These are phyloP conservation scores for Elachura formosa DNA, from an alignment of 2,113 vertebrate species.

Conservation along the genomic window DNA sequence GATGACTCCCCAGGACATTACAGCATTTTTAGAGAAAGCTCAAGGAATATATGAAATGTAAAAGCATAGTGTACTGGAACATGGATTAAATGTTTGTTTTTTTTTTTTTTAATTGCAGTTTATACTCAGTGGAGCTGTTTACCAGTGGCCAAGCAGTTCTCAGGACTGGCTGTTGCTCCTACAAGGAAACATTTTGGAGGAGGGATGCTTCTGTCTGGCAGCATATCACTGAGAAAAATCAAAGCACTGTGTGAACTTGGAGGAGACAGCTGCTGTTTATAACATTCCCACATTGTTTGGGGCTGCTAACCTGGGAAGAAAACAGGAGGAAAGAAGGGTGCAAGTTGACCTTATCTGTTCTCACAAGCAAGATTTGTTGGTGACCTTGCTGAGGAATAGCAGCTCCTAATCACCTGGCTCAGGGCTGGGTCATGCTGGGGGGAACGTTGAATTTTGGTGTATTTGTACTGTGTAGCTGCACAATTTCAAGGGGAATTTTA, in stretches of 20 bases:
- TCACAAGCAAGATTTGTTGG: neutral
- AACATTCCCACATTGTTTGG: neutral
- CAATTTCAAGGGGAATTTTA: neutral
- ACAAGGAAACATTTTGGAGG: neutral
- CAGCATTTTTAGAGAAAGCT: neutral
- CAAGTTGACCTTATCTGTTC: neutral
- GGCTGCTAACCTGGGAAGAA: slow-evolving; percentile 14
- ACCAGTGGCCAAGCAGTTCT: neutral
- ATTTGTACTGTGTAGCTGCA: neutral
- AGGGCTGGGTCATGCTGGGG: fast-evolving
- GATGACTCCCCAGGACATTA: neutral
- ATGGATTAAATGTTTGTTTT: neutral
- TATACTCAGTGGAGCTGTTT: neutral
- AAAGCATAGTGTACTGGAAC: neutral
- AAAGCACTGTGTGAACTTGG: neutral
- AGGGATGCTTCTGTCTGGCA: neutral
- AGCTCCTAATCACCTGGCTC: neutral
- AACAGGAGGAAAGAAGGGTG: neutral
- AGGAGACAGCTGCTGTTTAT: slow-evolving; percentile 23
- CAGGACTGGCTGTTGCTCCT: neutral
- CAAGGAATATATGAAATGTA: neutral
- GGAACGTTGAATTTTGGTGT: neutral
- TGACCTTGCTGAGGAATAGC: slow-evolving; percentile 6
- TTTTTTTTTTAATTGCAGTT: neutral
- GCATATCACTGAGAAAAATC: neutral